Base-by-base conservation (phyloP, 2,113 vertebrate genomes). In the Alethe diademata region DNA sequence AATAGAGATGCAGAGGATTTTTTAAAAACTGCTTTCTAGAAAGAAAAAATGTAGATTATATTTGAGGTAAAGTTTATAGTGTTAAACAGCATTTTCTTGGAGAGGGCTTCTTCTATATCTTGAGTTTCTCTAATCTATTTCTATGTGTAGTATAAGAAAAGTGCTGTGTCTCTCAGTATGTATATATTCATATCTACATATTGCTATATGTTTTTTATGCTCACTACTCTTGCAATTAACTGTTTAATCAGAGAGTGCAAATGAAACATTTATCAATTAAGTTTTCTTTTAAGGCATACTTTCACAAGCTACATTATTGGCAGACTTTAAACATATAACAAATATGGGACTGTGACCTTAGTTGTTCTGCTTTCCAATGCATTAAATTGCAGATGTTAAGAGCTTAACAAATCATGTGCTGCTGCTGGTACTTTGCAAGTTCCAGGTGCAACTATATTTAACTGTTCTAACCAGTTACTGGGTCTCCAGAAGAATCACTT, bases 111-210 rank as follows among this genome's bases (percentile, higher is more conserved):
- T 50, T 80, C 12, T 6, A 29, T 43, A 50, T 12, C 14, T 61
- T 40, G 25, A 62, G 14, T 65, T 87, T 45, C 13, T 74, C 48
- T 67, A 76, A 82, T 75, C 26, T 47, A 4, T 74, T 56, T 65
- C 6, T 57, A 69, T 73, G 8, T 48, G 25, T 22, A 5, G 1
- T 8, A 38, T 42, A 73, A 48, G 19, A 69, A 60, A 80, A 69
- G 7, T 64, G 11, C 14, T 19, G 2, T 35, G 4, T 48, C 26
- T 48, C 24, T 70, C 1, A 1, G 17, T 40, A 40, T 18, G 3
- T 40, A 9, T 45, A 19, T 65, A 47, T 60, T 58, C 29, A 13
- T 50, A 33, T 28, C 8, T 35, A 53, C 1, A 24, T 1, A 31
- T 31, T 79, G 38, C 29, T 36, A 0, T 31, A 29, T 28, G 14